Base-by-base conservation (phyloP, 2,888 invertebrate species). In the Apodemia duryi region DNA sequence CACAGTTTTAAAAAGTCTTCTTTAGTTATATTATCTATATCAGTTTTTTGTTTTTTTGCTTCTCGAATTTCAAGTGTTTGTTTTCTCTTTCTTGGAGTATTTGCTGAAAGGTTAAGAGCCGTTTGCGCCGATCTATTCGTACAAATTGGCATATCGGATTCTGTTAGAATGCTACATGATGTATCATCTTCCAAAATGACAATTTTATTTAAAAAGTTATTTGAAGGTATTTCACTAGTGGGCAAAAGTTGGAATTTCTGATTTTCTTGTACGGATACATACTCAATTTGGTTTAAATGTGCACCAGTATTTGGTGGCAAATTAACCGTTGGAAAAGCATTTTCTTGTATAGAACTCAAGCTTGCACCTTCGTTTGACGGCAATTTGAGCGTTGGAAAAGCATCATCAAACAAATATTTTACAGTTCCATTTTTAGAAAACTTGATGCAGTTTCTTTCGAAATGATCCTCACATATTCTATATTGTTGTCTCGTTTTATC, bases 391-490 rank as follows among this genome's bases (percentile, higher is more conserved):
- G 67, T 71, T 65, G 71, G 72, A 67, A 69, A 69, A 54, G 69
- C 70, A 69, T 69, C 21, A 32, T 67, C 67, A 61, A 35, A 64
- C 62, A 76, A 74, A 73, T 73, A 73, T 71, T 63, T 63, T 13
- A 64, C 61, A 65, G 28, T 71, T 70, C 62, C 38, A 28, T 69
- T 69, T 71, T 69, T 75, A 65, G 70, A 71, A 69, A 63, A 69
- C 63, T 69, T 72, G 11, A 75, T 71, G 28, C 64, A 74, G 63
- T 7, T 62, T 61, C 9, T 70, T 57, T 71, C 69, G 65, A 74
- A 73, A 65, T 75, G 74, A 7, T 69, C 70, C 61, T 74, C 72
- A 68, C 75, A 73, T 10, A 75, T 72, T 72, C 71, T 72, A 67
- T 73, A 70, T 65, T 69, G 68, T 66, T 66, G 67, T 13, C 73